Base-by-base conservation (phyloP, 2,113 vertebrate genomes). In the Glaucomys volans region DNA sequence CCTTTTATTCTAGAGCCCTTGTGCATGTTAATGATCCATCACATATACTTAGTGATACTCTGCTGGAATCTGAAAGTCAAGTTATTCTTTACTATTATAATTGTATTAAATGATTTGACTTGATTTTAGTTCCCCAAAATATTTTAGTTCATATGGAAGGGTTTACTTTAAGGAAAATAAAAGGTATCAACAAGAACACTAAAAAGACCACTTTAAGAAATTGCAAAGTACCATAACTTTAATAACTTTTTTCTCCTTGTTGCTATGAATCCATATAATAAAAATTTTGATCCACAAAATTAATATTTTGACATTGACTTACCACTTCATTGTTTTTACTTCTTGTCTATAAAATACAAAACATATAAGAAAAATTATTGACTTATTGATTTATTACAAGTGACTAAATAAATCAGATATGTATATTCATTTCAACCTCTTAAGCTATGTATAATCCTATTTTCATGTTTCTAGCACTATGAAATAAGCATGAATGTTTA, bases 91-190 rank as follows among this genome's bases (percentile, higher is more conserved):
- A 64, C 37, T 77, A 32, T 50, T 62, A 7, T 28, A 71, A 16
- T 85, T 79, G 24, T 67, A 79, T 85, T 67, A 66, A 54, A 64
- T 80, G 26, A 80, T 71, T 88, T 89, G 35, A 24, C 32, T 96
- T 96, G 66, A 75, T 83, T 92, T 87, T 74, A 87, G 28, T 47
- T 17, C 8, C 44, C 7, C 20, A 32, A 87, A 37, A 40, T 24
- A 83, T 72, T 92, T 96, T 72, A 80, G 28, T 84, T 83, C 69
- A 80, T 47, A 69, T 42, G 90, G 64, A 83, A 74, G 87, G 80
- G 22, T 22, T 90, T 5, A 54, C 13, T 35, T 81, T 87, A 87
- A 87, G 42, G 72, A 64, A 75, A 92, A 52, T 72, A 89, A 84
- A 80, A 86, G 59, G 2, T 28, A 67, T 44, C 67, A 80, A 40